Percentiles rank a stretch among this genome's conserved stretches.
phyloP scores from a whole-genome alignment of 2,888 invertebrate genomes.

The Girardia tigrina region DNA sequence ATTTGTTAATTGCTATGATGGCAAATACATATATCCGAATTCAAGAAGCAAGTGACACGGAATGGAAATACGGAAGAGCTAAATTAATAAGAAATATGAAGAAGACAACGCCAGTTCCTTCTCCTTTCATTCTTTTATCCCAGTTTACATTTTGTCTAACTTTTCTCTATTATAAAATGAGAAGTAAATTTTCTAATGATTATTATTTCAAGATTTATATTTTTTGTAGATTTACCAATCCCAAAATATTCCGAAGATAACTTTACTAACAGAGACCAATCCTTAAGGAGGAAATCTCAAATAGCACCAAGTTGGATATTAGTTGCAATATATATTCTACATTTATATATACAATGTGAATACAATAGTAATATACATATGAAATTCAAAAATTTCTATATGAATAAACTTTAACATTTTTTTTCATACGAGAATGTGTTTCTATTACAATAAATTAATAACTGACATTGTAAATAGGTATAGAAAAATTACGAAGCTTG shows the following conservation, averaged over 20 bases:
- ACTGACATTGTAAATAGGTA: too few relatives aligned
- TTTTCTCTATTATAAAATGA: constrained; percentile 39
- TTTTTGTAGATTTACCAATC: not conserved
- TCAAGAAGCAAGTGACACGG: constrained; percentile 97
- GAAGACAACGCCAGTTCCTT: constrained; percentile 83
- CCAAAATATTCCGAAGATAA: constrained; percentile 19
- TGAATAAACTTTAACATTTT: too few relatives aligned
- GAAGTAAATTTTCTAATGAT: constrained; percentile 18
- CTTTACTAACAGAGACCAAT: not conserved
- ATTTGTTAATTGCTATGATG: constrained; percentile 99
- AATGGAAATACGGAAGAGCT: constrained; percentile 98
- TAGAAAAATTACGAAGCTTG: too few relatives aligned
- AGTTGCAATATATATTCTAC: too few relatives aligned
- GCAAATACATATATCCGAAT: constrained; percentile 98
- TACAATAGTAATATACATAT: too few relatives aligned
- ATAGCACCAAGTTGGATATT: not conserved
- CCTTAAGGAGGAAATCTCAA: not conserved
- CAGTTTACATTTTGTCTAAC: constrained; percentile 52
- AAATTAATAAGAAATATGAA: constrained; percentile 97
- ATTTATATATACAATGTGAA: too few relatives aligned
- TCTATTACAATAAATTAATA: too few relatives aligned
- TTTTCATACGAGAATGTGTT: too few relatives aligned
- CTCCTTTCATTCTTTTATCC: constrained; percentile 88
- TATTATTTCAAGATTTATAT: not conserved
- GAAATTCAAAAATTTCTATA: too few relatives aligned